Conservation (phyloP, 53 echinoderm and acorn worm species). For the Temnopleurus reevesii region DNA sequence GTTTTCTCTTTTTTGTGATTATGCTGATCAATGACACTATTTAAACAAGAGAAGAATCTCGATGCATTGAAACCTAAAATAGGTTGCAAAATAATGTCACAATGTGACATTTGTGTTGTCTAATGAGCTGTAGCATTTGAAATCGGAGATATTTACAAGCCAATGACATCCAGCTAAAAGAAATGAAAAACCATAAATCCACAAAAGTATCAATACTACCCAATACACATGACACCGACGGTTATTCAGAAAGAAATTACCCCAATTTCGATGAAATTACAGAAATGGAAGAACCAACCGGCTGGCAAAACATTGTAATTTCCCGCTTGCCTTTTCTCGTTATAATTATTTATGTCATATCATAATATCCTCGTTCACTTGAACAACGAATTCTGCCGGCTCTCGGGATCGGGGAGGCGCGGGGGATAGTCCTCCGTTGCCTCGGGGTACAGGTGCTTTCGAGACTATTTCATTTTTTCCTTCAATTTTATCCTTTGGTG, state of each 20-base stretch:
- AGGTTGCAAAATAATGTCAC: background rate
- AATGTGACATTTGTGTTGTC: background rate
- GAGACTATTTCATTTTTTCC: background rate
- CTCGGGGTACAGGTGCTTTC: conserved; percentile 51
- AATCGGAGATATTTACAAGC: background rate
- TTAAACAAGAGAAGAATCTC: too few relatives aligned
- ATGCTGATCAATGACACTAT: too few relatives aligned
- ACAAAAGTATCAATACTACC: background rate
- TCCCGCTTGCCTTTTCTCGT: background rate
- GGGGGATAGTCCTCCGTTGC: conserved; percentile 19
- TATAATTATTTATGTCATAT: conserved; percentile 2
- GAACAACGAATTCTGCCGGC: background rate
- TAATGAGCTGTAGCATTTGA: background rate
- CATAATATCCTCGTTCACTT: conserved; percentile 24
- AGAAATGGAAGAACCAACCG: conserved; percentile 20
- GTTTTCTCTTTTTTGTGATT: too few relatives aligned
- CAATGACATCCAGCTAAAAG: background rate
- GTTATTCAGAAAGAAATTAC: background rate
- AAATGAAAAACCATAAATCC: too few relatives aligned
- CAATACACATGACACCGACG: background rate
- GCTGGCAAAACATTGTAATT: conserved; percentile 45
- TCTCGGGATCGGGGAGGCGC: background rate
- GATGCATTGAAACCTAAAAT: background rate
- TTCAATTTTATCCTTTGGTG: too few relatives aligned
- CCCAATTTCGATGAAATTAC: background rate